Base-by-base conservation (phyloP, 1,140 invertebrate genomes). In the Nixonia krombeini region DNA sequence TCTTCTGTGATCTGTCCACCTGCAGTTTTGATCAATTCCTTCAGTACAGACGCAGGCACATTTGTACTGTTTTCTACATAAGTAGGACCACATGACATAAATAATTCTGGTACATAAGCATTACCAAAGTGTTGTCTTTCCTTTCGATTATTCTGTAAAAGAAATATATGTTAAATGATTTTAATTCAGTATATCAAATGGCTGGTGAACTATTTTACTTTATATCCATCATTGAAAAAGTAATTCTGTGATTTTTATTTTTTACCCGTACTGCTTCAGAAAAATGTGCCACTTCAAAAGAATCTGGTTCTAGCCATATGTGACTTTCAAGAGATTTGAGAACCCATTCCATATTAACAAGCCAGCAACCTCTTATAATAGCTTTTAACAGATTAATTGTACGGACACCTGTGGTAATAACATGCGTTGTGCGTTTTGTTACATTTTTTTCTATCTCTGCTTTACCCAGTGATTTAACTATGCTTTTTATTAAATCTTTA, bases 301-400 rank as follows among this genome's bases (percentile, higher is more conserved):
- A 12, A 18, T 70, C 67, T 31, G 84, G 77, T 41, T 79, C 56
- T 1, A 83, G 13, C 85, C 85, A 87, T 8, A 38, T 29, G 6
- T 67, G 69, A 0, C 57, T 70, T 51, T 84, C 78, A 5, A 84
- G 59, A 2, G 82, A 86, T 41, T 75, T 74, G 6, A 79, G 47
- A 37, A 81, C 58, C 85, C 86, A 87, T 21, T 84, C 78, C n/a
- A 81, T 57, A 13, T 53, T 72, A 2, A 86, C 68, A 1, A 87
- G 62, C 85, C 84, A 86, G 37, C 83, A 86, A 8, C 86, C 86
- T 58, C 85, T 69, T 50, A 85, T 78, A 44, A 87, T 83, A 44
- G 78, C 85, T 50, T 78, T 79, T 6, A 87, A 47, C 17, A 87
- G 51, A 70, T 87, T 87, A 21, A 86, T 71, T 1, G 86, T 87